Evolutionary conservation across 2,797 vertebrate genomes (phyloP), one percentile per base, ranked within the genome.

Genomic region (Moxostoma hubbsi): DNA sequence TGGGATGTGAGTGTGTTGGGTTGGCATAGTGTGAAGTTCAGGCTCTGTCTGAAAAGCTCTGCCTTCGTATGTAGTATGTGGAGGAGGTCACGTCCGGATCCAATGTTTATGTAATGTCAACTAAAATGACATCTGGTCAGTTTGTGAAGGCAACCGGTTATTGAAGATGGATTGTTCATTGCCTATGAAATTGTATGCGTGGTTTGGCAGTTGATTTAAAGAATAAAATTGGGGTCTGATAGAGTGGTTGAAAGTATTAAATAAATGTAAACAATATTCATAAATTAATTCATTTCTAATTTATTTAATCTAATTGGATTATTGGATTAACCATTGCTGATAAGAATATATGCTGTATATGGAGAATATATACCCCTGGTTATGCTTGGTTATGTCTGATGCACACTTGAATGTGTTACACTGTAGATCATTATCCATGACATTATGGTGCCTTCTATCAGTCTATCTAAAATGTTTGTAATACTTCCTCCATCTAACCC

Each of bases 1-100:
- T 45, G 53, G 36, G 36, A 36, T 36, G 36, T 36, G 15, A 36
- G 36, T 67, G 83, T 82, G 81, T 84, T 45, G 51, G 51, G 59
- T 75, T 63, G 36, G 36, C 36, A 64, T 8, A 53, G 16, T 66
- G 51, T 64, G 10, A 58, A 66, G 57, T 50, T 74, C 66, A 71
- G 53, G 71, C 73, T 58, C 18, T 80, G 24, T 53, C 46, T 49
- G 9, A 58, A 76, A 55, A 11, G 36, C 4, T 4, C 36, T 36
- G 36, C 1, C 13, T 49, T 16, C 16, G 15, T 15, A 55, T 0
- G 51, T 24, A 75, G 47, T 66, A 15, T 57, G 47, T 11, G 57
- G 49, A 63, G 24, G 51, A 46, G 55, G 36, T 15, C 73, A 49
- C 51, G 18, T 15, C 4, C 7, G 7, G 65, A 65, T 6, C n/a